phyloP scores from a whole-genome alignment of 2,888 invertebrate species.

The Agrochola macilenta region DNA sequence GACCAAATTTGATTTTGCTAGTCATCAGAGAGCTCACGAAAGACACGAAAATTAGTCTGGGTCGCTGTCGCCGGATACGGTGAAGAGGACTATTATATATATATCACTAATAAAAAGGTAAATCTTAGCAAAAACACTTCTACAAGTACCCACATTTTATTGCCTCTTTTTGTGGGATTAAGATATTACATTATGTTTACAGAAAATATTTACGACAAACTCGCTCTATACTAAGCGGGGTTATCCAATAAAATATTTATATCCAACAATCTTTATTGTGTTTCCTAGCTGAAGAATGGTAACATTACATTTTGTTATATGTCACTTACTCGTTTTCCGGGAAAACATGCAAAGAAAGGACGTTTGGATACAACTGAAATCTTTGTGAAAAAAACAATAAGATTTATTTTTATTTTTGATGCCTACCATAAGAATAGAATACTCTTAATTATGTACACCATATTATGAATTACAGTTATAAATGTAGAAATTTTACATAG shows the following conservation, averaged over 20 bases:
- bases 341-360: conserved; percentile 15
- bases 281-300: conserved; percentile 53
- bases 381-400: conserved; percentile 10
- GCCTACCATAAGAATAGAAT: neutral
- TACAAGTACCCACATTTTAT: conserved; percentile 30
- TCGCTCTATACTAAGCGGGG: conserved; percentile 37
- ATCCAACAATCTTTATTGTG: conserved; percentile 57
- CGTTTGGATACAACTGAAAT: neutral
- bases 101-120: neutral
- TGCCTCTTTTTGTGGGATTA: conserved; percentile 52
- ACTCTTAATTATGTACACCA: too few relatives aligned
- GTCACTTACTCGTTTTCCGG: conserved; percentile 29
- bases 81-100: too few relatives aligned
- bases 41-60: too few relatives aligned
- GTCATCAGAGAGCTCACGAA: too few relatives aligned
- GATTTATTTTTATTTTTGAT: neutral
- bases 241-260: conserved; percentile 65
- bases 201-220: conserved; percentile 55
- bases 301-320: conserved; percentile 40
- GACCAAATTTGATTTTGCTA: too few relatives aligned
- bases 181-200: conserved; percentile 36
- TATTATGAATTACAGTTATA: neutral
- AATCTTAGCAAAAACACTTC: conserved; percentile 29
- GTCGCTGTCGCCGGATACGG: too few relatives aligned
- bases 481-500: neutral